Conservation (phyloP, 1,140 invertebrate genomes). For the Ostrea edulis region DNA sequence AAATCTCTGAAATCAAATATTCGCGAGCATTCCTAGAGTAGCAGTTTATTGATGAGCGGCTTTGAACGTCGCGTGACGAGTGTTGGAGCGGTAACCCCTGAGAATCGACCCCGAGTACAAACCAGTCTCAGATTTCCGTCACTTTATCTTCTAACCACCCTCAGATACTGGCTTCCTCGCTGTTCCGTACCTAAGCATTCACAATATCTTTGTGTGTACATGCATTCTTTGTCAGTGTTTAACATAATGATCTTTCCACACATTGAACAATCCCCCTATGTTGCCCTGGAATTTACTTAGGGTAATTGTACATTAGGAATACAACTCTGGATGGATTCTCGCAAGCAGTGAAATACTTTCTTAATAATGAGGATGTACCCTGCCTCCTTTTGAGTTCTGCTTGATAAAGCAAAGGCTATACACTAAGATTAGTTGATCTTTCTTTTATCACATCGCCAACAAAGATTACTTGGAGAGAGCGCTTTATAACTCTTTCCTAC, state of each 20-base stretch:
- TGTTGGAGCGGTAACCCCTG: slow-evolving; percentile 29
- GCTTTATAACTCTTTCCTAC: slow-evolving; percentile 29
- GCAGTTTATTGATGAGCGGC: slow-evolving; percentile 12
- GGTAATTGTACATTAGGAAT: slow-evolving; percentile 35
- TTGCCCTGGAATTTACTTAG: slow-evolving; percentile 16
- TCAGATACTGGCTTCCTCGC: slow-evolving; percentile 21
- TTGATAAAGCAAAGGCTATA: slow-evolving; percentile 35
- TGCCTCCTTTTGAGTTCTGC: slow-evolving; percentile 17
- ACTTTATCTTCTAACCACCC: slow-evolving; percentile 26
- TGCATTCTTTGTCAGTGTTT: slow-evolving; percentile 26
- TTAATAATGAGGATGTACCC: slow-evolving; percentile 30
- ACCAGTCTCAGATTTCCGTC: slow-evolving; percentile 25
- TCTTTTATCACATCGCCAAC: slow-evolving; percentile 34
- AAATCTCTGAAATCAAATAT: slow-evolving; percentile 38
- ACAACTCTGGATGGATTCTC: slow-evolving; percentile 24
- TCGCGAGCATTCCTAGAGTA: slow-evolving; percentile 16
- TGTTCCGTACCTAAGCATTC: slow-evolving; percentile 34
- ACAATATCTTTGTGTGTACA: slow-evolving; percentile 35
- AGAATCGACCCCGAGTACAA: slow-evolving; percentile 35
- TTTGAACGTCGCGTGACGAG: slow-evolving; percentile 32
- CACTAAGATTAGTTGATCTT: slow-evolving; percentile 37
- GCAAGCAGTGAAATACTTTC: slow-evolving; percentile 28
- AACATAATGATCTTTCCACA: slow-evolving; percentile 37
- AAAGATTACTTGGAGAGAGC: slow-evolving; percentile 14
- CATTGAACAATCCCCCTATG: slow-evolving; percentile 21